phyloP scores from a whole-genome alignment of 1,140 invertebrate genomes.

The Tetragonula clypearis region DNA sequence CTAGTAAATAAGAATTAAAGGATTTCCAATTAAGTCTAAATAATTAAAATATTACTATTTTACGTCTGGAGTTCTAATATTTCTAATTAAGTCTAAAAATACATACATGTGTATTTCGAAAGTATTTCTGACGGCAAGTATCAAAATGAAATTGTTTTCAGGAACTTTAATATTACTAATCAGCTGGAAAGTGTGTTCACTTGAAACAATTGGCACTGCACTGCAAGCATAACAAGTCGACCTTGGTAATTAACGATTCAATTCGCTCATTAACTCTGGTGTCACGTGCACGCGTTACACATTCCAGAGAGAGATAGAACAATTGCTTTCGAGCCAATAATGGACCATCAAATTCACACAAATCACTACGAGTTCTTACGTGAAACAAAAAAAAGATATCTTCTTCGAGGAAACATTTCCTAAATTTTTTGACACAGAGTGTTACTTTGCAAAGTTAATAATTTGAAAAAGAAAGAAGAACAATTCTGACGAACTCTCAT shows the following conservation, averaged over 20 bases:
- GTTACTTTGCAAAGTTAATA: too few relatives aligned
- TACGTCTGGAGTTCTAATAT: too few relatives aligned
- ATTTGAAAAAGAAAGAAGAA: too few relatives aligned
- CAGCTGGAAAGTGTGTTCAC: background rate
- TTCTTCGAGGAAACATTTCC: too few relatives aligned
- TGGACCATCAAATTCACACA: background rate
- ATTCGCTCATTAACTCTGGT: conserved; percentile 4
- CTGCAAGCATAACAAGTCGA: conserved; percentile 4
- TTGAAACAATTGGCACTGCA: conserved; percentile 33
- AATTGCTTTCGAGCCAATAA: background rate
- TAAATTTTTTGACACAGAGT: too few relatives aligned
- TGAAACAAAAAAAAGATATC: background rate
- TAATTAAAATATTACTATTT: too few relatives aligned
- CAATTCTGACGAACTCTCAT: too few relatives aligned
- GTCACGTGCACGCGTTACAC: conserved; percentile 24
- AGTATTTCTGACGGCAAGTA: too few relatives aligned
- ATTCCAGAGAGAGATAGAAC: conserved; percentile 10
- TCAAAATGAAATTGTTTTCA: too few relatives aligned
- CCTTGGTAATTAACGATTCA: conserved; percentile 34
- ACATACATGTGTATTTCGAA: background rate
- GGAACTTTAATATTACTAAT: background rate
- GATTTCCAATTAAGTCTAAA: background rate
- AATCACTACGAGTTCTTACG: background rate
- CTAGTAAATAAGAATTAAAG: background rate
- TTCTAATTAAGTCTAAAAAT: background rate